phyloP scores from a whole-genome alignment of 1,140 invertebrate genomes.

The Brachionus angularis region DNA sequence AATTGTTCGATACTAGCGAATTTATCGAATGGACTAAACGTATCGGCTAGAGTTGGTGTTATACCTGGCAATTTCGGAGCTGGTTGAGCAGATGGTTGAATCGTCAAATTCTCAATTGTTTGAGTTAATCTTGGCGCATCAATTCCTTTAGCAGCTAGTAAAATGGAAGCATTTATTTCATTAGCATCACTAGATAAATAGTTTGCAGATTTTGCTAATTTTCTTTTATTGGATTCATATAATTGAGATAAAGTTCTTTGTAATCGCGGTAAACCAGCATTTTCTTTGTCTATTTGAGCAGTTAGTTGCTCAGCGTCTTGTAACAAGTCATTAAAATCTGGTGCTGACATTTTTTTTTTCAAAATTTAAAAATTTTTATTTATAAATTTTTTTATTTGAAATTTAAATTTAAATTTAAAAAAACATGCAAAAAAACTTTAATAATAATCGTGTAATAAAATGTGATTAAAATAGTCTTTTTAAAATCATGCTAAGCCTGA shows the following conservation, averaged over 20 bases:
- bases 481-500: neutral
- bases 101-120: slow-evolving; percentile 22
- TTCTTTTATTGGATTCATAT: slow-evolving; percentile 12
- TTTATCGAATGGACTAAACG: slow-evolving; percentile 38
- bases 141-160: slow-evolving; percentile 26
- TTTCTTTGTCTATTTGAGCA: slow-evolving; percentile 42
- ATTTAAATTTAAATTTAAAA: neutral
- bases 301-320: slow-evolving; percentile 40
- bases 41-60: neutral
- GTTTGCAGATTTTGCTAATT: slow-evolving; percentile 19
- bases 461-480: too few relatives aligned
- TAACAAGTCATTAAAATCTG: slow-evolving; percentile 25
- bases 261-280: slow-evolving; percentile 12
- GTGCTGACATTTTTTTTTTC: slow-evolving; percentile 8
- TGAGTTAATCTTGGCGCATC: slow-evolving; percentile 32
- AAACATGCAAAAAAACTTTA: too few relatives aligned
- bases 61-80: neutral
- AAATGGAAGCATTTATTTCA: slow-evolving; percentile 38
- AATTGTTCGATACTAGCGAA: slow-evolving; percentile 28
- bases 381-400: neutral
- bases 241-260: slow-evolving; percentile 33
- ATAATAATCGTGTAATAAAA: too few relatives aligned
- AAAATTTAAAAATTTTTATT: neutral
- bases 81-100: neutral
- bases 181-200: slow-evolving; percentile 10